phyloP scores from a whole-genome alignment of 2,888 invertebrate species.

The Hoplodrina blanda region DNA sequence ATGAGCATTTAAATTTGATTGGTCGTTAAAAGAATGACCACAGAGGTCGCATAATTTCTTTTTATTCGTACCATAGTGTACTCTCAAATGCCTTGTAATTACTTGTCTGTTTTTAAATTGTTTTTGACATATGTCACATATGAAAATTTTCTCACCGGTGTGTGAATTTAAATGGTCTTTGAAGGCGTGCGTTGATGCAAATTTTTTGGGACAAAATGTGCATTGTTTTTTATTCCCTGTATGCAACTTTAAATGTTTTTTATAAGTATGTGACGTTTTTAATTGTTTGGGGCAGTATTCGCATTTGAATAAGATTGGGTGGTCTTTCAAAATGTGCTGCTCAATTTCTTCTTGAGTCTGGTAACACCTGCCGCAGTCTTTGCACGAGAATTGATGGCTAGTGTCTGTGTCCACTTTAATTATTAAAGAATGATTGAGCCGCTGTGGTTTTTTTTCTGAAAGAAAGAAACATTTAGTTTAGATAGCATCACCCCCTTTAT shows the following conservation, averaged over 20 bases:
- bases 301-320: slow-evolving; percentile 26
- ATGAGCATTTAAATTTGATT: slow-evolving; percentile 43
- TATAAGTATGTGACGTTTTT: neutral
- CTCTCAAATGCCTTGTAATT: slow-evolving; percentile 34
- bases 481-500: no score
- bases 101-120: slow-evolving; percentile 67
- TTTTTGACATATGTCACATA: slow-evolving; percentile 75
- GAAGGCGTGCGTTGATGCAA: neutral
- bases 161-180: slow-evolving; percentile 29
- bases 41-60: slow-evolving; percentile 46
- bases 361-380: slow-evolving; percentile 34
- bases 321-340: slow-evolving; percentile 21
- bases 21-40: slow-evolving; percentile 44
- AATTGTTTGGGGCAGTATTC: slow-evolving; percentile 21
- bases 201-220: slow-evolving; percentile 18
- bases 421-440: neutral
- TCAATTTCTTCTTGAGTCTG: slow-evolving; percentile 9
- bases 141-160: slow-evolving; percentile 63
- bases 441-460: slow-evolving; percentile 16
- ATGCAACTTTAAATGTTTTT: slow-evolving; percentile 9
- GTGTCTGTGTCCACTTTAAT: neutral
- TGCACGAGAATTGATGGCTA: slow-evolving; percentile 33
- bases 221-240: slow-evolving; percentile 9
- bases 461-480: slow-evolving; percentile 5
- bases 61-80: slow-evolving; percentile 44